Evolutionary conservation across 2,113 vertebrate species (phyloP), one percentile per base, ranked within the genome.

Genomic region (Misgurnus mizolepis): DNA sequence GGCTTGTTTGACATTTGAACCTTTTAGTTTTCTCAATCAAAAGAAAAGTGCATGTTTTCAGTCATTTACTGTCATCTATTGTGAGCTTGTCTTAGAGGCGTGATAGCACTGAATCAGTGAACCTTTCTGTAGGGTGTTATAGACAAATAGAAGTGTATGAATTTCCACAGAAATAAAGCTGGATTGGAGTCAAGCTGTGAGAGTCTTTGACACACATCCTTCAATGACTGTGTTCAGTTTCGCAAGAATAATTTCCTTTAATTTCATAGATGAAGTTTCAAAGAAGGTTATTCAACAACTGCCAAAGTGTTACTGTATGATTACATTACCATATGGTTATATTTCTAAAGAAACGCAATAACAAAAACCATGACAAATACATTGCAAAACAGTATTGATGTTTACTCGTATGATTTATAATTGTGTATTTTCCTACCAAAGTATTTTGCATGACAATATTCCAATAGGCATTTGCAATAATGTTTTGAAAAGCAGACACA

Each of bases 221-320:
- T 64, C 7, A 9, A 80, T 71, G 61, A 78, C 27, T 67, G 60
- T 79, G 47, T 73, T 50, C 22, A 40, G 49, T 62, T 68, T 83
- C 77, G 76, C 5, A 66, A 64, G 69, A 60, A 58, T 12, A 65
- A 69, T 64, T 76, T 83, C 61, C 77, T 80, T 80, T 75, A 58
- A 73, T 68, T 69, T 79, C 39, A 64, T 22, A 18, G 39, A 43
- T 17, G 43, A 73, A 60, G 17, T 22, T 73, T 58, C 53, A 43
- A 15, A 72, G 34, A 41, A 60, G 10, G n/a, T 60, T 73, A 60
- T 18, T 73, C 39, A 43, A 41, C 39, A 73, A 66, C 58, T 76
- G 69, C n/a, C 40, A 70, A 76, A 62, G 12, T 49, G 34, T 50
- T 49, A 50, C 47, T 7, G 65, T 56, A 56, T 56, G 40, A 73